Base-by-base conservation (phyloP, 2,113 vertebrate species). In the Smithornis capensis region DNA sequence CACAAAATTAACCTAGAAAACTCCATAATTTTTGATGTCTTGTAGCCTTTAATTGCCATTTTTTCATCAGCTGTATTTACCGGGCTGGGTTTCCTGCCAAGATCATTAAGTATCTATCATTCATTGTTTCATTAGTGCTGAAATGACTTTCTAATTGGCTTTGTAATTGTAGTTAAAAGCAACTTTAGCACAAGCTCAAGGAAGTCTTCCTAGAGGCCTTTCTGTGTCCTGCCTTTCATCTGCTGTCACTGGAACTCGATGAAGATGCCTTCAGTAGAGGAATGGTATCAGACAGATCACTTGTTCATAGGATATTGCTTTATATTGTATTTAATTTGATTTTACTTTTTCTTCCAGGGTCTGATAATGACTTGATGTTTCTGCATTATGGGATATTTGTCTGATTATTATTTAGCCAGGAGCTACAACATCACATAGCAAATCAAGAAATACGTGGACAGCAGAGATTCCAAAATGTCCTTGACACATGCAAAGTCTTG, bases 61-160 rank as follows among this genome's bases (percentile, higher is more conserved):
- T 92, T 63, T 90, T 87, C 22, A 69, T 87, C 87, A 79, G 57
- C 79, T 92, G 79, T 95, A 91, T 95, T 96, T 94, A 79, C 73
- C 47, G 50, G 81, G 64, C 76, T 80, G 53, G 55, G 53, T 89
- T 87, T 81, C 74, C 79, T 93, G 90, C 88, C 85, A 94, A 93
- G 78, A 62, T 44, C 78, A 91, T 94, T 96, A 88, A 79, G 29
- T 59, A 89, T 95, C 94, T 94, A 94, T 91, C 94, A 94, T 84
- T 95, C 2, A 0, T 95, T 97, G 78, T 97, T 95, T 96, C 92
- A 91, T 96, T 95, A 95, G 78, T 82, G 84, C 52, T 87, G 82
- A 95, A 97, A 96, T 92, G 57, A 95, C 93, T 97, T 96, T 95
- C 95, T 95, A 95, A 97, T 97, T 95, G 92, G 93, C 95, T 95